phyloP scores from a whole-genome alignment of 1,140 invertebrate genomes.

The Drosophila ogumai region DNA sequence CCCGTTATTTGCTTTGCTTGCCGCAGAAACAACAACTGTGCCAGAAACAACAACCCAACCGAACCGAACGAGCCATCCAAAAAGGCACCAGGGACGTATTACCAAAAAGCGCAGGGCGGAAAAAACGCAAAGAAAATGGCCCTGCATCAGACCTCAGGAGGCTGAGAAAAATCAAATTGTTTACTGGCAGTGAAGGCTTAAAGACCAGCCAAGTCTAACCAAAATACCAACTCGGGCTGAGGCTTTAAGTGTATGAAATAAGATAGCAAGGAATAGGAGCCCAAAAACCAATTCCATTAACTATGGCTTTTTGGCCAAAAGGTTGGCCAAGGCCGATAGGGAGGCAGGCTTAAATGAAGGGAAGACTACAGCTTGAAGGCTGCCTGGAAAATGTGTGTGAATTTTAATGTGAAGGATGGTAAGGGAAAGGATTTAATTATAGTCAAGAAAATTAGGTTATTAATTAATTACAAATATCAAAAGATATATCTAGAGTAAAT shows the following conservation, averaged over 20 bases:
- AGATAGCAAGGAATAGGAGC: not conserved
- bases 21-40: conserved; percentile 14
- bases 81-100: conserved; percentile 60
- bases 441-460: not conserved
- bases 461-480: not conserved
- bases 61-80: conserved; percentile 33
- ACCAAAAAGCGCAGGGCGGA: conserved; percentile 19
- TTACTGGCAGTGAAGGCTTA: conserved; percentile 16
- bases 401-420: not conserved
- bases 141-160: conserved; percentile 19
- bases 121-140: conserved; percentile 40
- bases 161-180: conserved; percentile 24
- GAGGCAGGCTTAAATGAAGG: not conserved
- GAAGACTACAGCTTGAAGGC: not conserved
- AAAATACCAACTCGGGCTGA: not conserved
- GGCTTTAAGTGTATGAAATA: conserved; percentile 12
- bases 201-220: not conserved
- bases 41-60: conserved; percentile 30
- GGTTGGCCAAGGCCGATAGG: not conserved
- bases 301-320: conserved; percentile 3
- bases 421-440: not conserved
- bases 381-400: too few relatives aligned
- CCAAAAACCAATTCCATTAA: conserved; percentile 14
- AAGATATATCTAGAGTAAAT: too few relatives aligned
- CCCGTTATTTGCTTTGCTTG: conserved; percentile 69